Evolutionary conservation across 2,888 invertebrate genomes (phyloP), one percentile per base, ranked within the genome.

Genomic region (Agriopis leucophaearia): DNA sequence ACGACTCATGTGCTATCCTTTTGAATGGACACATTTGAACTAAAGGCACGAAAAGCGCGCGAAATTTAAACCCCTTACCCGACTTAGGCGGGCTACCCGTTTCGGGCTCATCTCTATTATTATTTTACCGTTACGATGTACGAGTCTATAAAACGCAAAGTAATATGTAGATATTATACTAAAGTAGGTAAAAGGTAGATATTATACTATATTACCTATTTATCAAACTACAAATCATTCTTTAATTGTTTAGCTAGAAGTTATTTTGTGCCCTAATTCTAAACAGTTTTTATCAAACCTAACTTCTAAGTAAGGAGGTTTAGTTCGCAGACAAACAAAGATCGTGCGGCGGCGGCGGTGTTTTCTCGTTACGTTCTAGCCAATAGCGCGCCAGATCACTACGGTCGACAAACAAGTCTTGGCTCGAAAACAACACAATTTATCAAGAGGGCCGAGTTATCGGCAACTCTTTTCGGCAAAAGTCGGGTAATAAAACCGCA

Each of bases 361-460:
- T 81, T 84, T 83, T 81, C 82, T 79, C 77, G 78, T 78, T 81
- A 80, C 78, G 79, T 66, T 18, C 52, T 66, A 64, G 45, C 68
- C 65, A 70, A 68, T 71, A 72, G 73, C 75, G 73, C 74, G 77
- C 68, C 74, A 74, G 78, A 81, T 78, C 78, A 64, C 73, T 78
- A 79, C 83, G 83, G 75, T 78, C 85, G 83, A 86, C 89, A 91
- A 92, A 91, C 89, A 91, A 86, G 68, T 60, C 85, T 80, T 78
- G 74, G 83, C 80, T 89, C 91, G 92, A 92, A 93, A 93, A 93
- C 93, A 93, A 93, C 90, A 88, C 90, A 84, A 92, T 93, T 92
- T 92, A 92, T 93, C 92, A 92, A 85, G 87, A 86, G 88, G 89
- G 88, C 84, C 82, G 83, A 83, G 86, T 88, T 86, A 88, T 88